phyloP scores from a whole-genome alignment of 2,888 invertebrate genomes.

The Frankliniella fusca region DNA sequence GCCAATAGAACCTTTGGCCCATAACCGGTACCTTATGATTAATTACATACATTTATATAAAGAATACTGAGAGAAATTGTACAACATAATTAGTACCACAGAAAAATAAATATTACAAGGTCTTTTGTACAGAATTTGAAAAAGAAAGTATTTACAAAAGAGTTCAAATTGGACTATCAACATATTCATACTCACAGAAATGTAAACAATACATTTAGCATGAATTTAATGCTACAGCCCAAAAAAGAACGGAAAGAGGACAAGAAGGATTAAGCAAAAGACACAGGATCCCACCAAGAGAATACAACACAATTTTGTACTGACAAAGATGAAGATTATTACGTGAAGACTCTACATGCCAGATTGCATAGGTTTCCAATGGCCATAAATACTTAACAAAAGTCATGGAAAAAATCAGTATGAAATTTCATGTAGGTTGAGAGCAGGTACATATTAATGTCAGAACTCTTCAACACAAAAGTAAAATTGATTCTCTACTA shows the following conservation, averaged over 20 bases:
- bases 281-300: neutral
- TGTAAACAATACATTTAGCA: neutral
- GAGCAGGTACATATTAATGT: no score
- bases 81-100: no score
- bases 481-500: no score
- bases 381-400: no score
- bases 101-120: no score
- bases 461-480: no score
- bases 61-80: no score
- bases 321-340: neutral
- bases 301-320: neutral
- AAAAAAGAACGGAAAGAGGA: slow-evolving; percentile 1
- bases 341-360: neutral
- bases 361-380: no score
- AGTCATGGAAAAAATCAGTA: no score
- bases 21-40: neutral
- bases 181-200: neutral
- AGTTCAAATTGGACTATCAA: neutral
- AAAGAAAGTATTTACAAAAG: slow-evolving; percentile 8
- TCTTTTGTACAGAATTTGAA: no score
- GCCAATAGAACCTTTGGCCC: neutral
- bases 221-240: neutral
- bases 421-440: no score
- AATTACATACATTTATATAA: neutral
- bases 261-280: neutral